Evolutionary conservation across 2,797 vertebrate species (phyloP), one percentile per base, ranked within the genome.

Genomic region (Hyperoplus immaculatus): DNA sequence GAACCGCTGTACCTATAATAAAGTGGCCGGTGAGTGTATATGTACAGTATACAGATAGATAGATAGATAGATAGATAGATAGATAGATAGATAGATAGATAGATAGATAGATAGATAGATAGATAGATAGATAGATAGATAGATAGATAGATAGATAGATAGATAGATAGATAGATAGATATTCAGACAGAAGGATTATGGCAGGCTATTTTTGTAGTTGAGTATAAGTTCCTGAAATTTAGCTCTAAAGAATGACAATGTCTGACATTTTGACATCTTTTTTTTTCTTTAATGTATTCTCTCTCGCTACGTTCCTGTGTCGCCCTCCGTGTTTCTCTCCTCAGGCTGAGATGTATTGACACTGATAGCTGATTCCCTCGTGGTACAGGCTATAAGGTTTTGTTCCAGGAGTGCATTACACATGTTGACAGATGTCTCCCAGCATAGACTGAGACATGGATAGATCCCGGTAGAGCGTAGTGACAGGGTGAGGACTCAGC

Each of bases 361-460:
- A 73, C 60, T 84, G 92, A 93, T 91, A 78, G 82, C 85, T 69
- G 63, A 77, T 60, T 86, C 92, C 90, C 91, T 83, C 73, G 56
- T 81, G 81, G 82, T 81, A 75, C 77, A 76, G 69, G 58, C 77
- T 86, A 85, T 54, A 78, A 29, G 29, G 86, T 87, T 90, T 87
- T 91, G 88, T 91, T 93, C 86, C 83, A 86, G 70, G 78, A 83
- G 86, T 81, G 78, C 49, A 68, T 89, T 89, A 90, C 88, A 89
- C 82, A 75, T 92, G 91, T 91, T 92, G 93, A 95, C 94, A 94
- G 90, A 94, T 94, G 94, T 94, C 92, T 89, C 59, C 56, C 57
- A 83, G 83, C 86, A 89, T 91, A 77, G 85, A 86, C 71, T 81
- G 73, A 87, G 86, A 87, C 90, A 88, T 78, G 53, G 80, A 81